phyloP scores from a whole-genome alignment of 2,113 vertebrate genomes.

The Aegotheles bennettii region DNA sequence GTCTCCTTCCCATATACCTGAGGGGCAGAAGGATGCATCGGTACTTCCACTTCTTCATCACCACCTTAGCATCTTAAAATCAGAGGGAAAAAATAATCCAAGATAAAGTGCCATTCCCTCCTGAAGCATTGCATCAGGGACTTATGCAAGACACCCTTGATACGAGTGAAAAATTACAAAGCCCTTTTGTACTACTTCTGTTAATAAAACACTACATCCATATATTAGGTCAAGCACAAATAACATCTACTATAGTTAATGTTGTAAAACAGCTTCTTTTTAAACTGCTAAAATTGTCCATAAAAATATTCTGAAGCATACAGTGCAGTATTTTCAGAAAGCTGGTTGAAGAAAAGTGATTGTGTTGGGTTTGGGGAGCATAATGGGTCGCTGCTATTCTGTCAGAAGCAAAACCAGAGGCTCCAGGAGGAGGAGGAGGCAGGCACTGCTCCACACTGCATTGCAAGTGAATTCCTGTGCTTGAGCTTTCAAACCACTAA shows the following conservation, averaged over 20 bases:
- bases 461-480: background rate
- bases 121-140: background rate
- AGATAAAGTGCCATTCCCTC: background rate
- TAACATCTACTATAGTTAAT: background rate
- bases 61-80: background rate
- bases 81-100: rapidly evolving
- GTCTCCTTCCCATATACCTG: background rate
- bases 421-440: background rate
- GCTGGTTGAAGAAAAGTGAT: background rate
- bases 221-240: background rate
- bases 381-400: background rate
- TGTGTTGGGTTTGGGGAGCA: background rate
- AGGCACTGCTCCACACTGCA: background rate
- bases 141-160: background rate
- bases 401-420: background rate
- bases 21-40: background rate
- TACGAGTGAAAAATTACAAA: background rate
- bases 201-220: background rate
- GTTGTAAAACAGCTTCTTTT: background rate
- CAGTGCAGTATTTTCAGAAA: background rate
- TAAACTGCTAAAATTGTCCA: background rate
- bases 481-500: background rate
- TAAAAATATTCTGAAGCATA: background rate
- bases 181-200: background rate
- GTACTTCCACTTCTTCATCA: background rate